Evolutionary conservation across 2,797 vertebrate species (phyloP).

Genomic region (Pseudomugil gertrudae): DNA sequence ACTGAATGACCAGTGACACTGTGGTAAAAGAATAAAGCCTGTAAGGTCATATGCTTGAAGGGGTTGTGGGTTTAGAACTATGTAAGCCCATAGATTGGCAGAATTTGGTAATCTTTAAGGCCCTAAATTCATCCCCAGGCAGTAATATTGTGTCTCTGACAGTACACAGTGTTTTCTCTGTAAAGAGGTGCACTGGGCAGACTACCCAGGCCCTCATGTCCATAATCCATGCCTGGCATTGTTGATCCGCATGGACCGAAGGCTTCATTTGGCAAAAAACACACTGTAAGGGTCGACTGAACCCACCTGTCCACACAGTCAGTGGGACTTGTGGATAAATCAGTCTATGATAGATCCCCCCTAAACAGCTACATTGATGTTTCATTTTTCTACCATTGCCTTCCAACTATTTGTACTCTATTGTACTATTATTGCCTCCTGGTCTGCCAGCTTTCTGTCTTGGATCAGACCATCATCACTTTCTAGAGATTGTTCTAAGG

Average conservation of each 20-base stretch:
- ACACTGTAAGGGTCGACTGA: conserved; percentile 51
- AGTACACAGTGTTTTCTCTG: conserved; percentile 38
- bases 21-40: too few relatives aligned
- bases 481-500: conserved; percentile 36
- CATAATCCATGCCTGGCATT: conserved; percentile 42
- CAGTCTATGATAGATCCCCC: conserved; percentile 59
- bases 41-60: conserved; percentile 1
- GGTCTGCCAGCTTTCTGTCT: conserved; percentile 48
- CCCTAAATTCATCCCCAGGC: conserved; percentile 34
- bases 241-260: conserved; percentile 17
- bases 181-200: conserved; percentile 21
- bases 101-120: conserved; percentile 28
- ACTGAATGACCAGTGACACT: too few relatives aligned
- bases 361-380: conserved; percentile 48
- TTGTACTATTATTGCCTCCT: conserved; percentile 27
- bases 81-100: conserved; percentile 17
- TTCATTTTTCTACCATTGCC: conserved; percentile 43
- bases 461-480: conserved; percentile 37
- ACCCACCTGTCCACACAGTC: conserved; percentile 71
- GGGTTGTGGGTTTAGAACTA: neutral
- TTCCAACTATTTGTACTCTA: conserved; percentile 56
- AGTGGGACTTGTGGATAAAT: conserved; percentile 69
- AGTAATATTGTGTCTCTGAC: conserved; percentile 37
- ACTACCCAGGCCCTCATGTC: conserved; percentile 10
- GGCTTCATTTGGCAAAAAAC: conserved; percentile 40